Conservation (phyloP, 2,797 vertebrate genomes). For the Ctenosaura bakeri region DNA sequence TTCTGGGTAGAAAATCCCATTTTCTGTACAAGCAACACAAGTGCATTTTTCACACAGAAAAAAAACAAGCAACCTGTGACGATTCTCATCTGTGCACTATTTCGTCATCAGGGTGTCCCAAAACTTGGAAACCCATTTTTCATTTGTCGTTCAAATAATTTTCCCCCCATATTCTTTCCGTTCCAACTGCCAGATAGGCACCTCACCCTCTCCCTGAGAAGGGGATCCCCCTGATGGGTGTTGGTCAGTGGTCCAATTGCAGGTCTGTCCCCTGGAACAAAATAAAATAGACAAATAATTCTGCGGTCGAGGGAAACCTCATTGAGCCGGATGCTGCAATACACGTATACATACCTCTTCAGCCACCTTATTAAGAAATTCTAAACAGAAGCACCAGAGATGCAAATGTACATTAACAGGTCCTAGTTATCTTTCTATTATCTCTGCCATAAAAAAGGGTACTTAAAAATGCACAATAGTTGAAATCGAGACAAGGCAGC, state of each 20-base stretch:
- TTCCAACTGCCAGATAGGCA: neutral
- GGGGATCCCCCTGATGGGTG: neutral
- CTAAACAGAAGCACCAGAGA: neutral
- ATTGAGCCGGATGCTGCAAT: too few species aligned
- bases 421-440: neutral
- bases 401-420: too few species aligned
- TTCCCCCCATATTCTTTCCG: too few species aligned
- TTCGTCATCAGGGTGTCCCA: neutral
- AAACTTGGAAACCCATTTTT: too few species aligned
- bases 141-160: too few species aligned
- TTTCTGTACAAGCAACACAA: too few species aligned
- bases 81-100: neutral
- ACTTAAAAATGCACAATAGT: neutral
- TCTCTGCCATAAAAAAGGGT: neutral
- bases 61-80: too few species aligned
- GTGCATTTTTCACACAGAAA: too few species aligned
- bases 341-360: neutral
- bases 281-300: constrained; percentile 37
- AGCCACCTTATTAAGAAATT: neutral
- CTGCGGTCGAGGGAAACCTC: too few species aligned
- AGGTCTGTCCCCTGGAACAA: constrained; percentile 23
- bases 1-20: too few species aligned
- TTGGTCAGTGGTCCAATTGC: constrained; percentile 13
- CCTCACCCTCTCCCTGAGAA: constrained; percentile 73
- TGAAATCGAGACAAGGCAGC: neutral